A percentile compares a stretch with the other conserved stretches of the same genome.
These are phyloP conservation scores for Physocephala rufipes DNA, from an alignment of 2,888 invertebrate species.

Conservation along the genomic window DNA sequence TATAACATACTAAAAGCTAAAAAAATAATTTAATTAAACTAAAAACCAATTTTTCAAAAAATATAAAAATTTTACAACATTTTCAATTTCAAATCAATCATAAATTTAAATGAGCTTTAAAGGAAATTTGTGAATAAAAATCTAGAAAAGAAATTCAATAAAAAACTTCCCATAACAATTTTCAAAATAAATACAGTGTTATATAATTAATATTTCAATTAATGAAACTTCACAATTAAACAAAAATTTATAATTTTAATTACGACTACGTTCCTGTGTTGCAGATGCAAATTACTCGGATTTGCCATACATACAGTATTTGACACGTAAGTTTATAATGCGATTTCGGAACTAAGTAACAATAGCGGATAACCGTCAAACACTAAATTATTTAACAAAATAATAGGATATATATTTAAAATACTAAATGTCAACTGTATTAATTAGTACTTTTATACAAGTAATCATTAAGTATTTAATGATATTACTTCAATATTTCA, in stretches of 20 bases:
- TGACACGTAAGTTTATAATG: conserved; percentile 71
- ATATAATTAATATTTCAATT: background rate
- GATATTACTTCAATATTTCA: no score
- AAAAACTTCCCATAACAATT: no score
- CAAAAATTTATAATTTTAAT: background rate
- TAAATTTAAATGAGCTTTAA: background rate
- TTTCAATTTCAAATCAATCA: background rate
- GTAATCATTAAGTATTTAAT: no score
- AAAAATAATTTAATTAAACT: background rate
- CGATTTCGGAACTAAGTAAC: background rate
- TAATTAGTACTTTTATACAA: no score
- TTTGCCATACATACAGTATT: conserved; percentile 73
- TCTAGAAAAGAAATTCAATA: background rate
- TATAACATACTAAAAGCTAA: background rate
- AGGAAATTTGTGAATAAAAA: background rate
- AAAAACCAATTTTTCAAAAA: background rate
- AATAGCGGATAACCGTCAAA: no score
- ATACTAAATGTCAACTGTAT: background rate
- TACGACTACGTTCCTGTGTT: conserved; percentile 54
- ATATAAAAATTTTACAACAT: background rate
- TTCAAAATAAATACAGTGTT: background rate
- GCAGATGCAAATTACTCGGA: conserved; percentile 73
- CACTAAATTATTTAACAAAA: background rate
- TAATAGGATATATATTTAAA: background rate
- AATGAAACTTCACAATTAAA: background rate